A percentile compares a stretch with the other conserved stretches of the same genome.
Evolutionary conservation across 2,888 invertebrate genomes (phyloP).

Genomic region (Spatulosminthurus flaviceps): DNA sequence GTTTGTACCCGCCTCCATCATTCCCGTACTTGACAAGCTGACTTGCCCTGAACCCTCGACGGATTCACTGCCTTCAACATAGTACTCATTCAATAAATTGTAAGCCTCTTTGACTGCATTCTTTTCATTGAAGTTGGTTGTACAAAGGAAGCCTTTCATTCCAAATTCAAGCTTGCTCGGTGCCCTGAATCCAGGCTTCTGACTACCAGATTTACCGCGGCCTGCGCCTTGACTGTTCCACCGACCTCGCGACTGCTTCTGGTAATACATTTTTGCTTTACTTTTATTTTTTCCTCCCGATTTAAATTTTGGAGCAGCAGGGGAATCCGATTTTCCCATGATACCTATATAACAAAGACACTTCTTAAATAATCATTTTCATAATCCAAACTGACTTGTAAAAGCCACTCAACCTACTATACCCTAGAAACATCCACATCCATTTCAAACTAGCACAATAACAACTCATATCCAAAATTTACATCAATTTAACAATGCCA

Average conservation of each 20-base stretch:
- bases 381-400: too few relatives aligned
- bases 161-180: background rate
- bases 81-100: conserved; percentile 51
- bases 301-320: background rate
- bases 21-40: background rate
- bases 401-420: too few relatives aligned
- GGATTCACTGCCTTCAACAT: conserved; percentile 5
- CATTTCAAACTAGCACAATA: too few relatives aligned
- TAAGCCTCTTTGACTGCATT: conserved; percentile 49
- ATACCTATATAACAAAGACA: background rate
- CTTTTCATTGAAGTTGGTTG: conserved; percentile 45
- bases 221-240: conserved; percentile 11
- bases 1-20: background rate
- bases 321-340: conserved; percentile 17
- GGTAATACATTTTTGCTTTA: conserved; percentile 39
- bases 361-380: too few relatives aligned
- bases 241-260: conserved; percentile 30
- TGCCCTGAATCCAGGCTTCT: background rate
- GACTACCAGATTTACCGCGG: conserved; percentile 9
- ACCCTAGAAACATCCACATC: too few relatives aligned
- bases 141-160: conserved; percentile 21
- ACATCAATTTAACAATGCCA: too few relatives aligned
- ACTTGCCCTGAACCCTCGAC: background rate
- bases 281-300: background rate
- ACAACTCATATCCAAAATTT: too few relatives aligned